phyloP scores from a whole-genome alignment of 2,888 invertebrate species.

The Byasa hedistus region DNA sequence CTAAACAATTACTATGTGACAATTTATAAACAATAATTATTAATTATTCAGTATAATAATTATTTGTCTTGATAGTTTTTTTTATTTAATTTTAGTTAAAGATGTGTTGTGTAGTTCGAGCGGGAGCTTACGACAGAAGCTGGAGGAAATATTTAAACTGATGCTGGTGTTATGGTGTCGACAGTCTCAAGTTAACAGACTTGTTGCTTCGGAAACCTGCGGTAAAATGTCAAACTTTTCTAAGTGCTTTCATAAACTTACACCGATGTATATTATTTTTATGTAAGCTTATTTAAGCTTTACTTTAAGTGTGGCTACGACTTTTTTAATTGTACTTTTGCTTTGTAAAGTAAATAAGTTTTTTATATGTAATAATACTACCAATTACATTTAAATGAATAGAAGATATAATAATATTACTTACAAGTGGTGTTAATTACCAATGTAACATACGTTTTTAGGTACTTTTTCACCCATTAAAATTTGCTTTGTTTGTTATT shows the following conservation, averaged over 20 bases:
- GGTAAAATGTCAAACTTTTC: conserved; percentile 60
- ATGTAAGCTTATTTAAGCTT: not conserved
- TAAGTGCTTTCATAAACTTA: not conserved
- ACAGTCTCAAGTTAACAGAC: conserved; percentile 85
- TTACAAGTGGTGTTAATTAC: too few relatives aligned
- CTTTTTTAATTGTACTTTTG: too few relatives aligned
- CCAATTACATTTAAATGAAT: too few relatives aligned
- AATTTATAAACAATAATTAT: not conserved
- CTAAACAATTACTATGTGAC: not conserved
- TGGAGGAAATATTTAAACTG: conserved; percentile 89
- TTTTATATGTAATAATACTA: too few relatives aligned
- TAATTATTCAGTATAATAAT: conserved; percentile 17
- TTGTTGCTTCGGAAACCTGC: conserved; percentile 80
- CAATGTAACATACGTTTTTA: too few relatives aligned
- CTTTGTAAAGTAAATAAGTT: too few relatives aligned
- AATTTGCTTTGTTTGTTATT: too few relatives aligned
- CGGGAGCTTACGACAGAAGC: conserved; percentile 76
- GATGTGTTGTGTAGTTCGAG: conserved; percentile 59
- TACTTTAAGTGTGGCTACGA: not conserved
- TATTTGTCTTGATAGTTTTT: conserved; percentile 13
- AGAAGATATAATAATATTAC: too few relatives aligned
- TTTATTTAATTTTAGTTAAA: conserved; percentile 61
- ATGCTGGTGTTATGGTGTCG: conserved; percentile 92
- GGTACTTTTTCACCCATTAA: too few relatives aligned
- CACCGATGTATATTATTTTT: not conserved